Evolutionary conservation across 2,113 vertebrate species (phyloP).

Genomic region (Microtus ochrogaster): DNA sequence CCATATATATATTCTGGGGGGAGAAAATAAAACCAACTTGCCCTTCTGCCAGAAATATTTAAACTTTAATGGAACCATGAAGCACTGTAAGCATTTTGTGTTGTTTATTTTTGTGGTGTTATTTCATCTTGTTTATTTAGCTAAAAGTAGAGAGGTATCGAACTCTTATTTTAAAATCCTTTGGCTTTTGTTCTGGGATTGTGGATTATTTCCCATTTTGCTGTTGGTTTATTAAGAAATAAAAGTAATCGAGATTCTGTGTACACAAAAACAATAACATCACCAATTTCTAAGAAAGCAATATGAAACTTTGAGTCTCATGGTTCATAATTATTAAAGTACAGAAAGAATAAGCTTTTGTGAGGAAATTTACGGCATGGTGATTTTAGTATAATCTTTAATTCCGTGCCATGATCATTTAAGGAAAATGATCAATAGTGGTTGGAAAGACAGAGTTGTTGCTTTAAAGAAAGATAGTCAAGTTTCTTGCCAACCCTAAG

Average conservation of each 20-base stretch:
- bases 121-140: background rate
- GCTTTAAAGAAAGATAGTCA: background rate
- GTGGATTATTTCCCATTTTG: background rate
- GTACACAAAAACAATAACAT: slow-evolving; percentile 4
- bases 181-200: background rate
- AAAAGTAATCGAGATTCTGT: background rate
- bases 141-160: background rate
- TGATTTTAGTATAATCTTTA: slow-evolving; percentile 20
- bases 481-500: no score
- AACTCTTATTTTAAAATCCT: slow-evolving; percentile 9
- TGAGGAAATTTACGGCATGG: background rate
- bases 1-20: no score
- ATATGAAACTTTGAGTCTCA: slow-evolving; percentile 10
- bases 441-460: background rate
- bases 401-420: background rate
- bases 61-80: background rate
- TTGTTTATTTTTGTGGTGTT: background rate
- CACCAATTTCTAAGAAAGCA: background rate
- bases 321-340: slow-evolving; percentile 9
- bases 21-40: background rate
- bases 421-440: background rate
- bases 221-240: background rate
- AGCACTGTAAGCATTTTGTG: background rate
- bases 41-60: background rate
- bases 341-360: background rate